Percentiles rank a stretch among this genome's conserved stretches.
Conservation (phyloP, 1,140 invertebrate genomes). For the Ctenoplectra terminalis region DNA sequence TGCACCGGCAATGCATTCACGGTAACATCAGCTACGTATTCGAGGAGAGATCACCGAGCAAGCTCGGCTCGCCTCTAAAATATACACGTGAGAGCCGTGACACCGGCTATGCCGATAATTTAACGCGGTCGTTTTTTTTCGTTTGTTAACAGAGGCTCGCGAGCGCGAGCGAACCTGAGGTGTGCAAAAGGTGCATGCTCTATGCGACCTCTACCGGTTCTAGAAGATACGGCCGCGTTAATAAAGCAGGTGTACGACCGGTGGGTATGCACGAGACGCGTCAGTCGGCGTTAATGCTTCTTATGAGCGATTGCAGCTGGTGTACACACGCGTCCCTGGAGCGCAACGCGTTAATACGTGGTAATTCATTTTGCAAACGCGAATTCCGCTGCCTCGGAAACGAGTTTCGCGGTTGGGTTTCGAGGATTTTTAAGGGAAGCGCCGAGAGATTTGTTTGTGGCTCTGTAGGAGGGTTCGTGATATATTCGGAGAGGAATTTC, state of each 20-base stretch:
- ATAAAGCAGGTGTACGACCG: slow-evolving; percentile 59
- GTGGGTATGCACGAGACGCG: slow-evolving; percentile 18
- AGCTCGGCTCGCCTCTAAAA: slow-evolving; percentile 12
- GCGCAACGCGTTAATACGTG: slow-evolving; percentile 44
- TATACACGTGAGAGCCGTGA: slow-evolving; percentile 31
- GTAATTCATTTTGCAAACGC: slow-evolving; percentile 61
- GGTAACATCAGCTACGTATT: slow-evolving; percentile 35
- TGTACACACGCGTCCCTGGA: slow-evolving; percentile 35
- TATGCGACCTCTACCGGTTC: slow-evolving; percentile 37
- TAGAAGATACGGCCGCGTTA: slow-evolving; percentile 52
- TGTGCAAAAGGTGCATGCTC: neutral
- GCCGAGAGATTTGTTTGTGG: neutral
- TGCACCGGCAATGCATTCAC: slow-evolving; percentile 28
- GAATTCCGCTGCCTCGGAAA: slow-evolving; percentile 48
- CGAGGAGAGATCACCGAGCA: slow-evolving; percentile 31
- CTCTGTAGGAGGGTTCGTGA: neutral
- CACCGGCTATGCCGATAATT: slow-evolving; percentile 53
- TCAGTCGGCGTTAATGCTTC: slow-evolving; percentile 51
- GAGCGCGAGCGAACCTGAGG: neutral
- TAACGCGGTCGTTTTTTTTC: slow-evolving; percentile 27
- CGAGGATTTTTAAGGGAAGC: neutral
- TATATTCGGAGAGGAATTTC: neutral
- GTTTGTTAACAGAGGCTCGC: neutral
- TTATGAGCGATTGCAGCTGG: slow-evolving; percentile 58
- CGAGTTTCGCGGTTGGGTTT: slow-evolving; percentile 8